These are phyloP conservation scores for Actinia equina DNA, from an alignment of 64 coral and sea anemone genomes.

Conservation along the genomic window DNA sequence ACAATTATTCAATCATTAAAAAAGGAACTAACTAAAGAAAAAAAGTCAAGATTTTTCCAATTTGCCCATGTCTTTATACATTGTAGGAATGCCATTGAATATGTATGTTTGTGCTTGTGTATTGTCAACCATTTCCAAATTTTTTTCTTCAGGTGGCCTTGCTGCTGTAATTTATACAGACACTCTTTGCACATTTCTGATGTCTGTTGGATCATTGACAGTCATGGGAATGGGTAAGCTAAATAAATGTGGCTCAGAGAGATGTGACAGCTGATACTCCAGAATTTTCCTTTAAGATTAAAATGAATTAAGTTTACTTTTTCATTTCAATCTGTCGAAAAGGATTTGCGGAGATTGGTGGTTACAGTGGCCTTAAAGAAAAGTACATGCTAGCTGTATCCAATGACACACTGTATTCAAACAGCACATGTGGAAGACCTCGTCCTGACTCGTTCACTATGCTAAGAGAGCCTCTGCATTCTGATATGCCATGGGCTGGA, in stretches of 20 bases:
- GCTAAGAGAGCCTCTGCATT: conserved; percentile 76
- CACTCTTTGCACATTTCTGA: conserved; percentile 71
- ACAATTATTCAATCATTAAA: too few species aligned
- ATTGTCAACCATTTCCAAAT: not conserved
- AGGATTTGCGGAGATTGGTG: conserved; percentile 23
- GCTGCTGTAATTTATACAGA: conserved; percentile 73
- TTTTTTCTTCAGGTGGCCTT: conserved; percentile 35
- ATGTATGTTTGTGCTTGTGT: not conserved
- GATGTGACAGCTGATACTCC: too few species aligned
- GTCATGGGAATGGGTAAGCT: conserved; percentile 75
- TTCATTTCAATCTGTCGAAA: not conserved
- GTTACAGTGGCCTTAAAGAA: conserved; percentile 16
- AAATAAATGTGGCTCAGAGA: too few species aligned
- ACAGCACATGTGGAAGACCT: conserved; percentile 82
- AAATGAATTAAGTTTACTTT: too few species aligned
- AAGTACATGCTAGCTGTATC: conserved; percentile 85
- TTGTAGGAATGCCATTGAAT: too few species aligned
- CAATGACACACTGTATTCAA: conserved; percentile 76
- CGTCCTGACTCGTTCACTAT: conserved; percentile 84
- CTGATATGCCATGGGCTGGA: conserved; percentile 94
- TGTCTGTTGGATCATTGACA: conserved; percentile 53
- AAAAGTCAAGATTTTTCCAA: too few species aligned
- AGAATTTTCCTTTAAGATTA: too few species aligned
- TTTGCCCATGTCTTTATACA: too few species aligned
- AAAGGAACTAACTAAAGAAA: too few species aligned